Base-by-base conservation (phyloP, 2,888 invertebrate genomes). In the Lasioglossum oenotherae region DNA sequence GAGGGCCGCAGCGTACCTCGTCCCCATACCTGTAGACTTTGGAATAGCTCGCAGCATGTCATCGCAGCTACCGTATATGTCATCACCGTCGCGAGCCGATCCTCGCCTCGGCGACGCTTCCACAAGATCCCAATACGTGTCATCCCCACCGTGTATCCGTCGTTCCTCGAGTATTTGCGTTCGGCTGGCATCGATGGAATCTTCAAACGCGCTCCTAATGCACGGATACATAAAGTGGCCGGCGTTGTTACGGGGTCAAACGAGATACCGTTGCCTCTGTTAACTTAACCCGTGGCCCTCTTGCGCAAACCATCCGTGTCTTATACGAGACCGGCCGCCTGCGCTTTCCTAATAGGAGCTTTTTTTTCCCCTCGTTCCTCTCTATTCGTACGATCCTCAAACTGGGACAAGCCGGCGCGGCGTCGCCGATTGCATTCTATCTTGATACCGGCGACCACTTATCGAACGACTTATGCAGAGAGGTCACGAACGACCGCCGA, bases 201-300 rank as follows among this genome's bases (percentile, higher is more conserved):
- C 86, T 76, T 78, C 74, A 85, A 80, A 80, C 67, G 80, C 74
- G 74, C 80, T 77, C 75, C 86, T 86, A 86, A 87, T 81, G 83
- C 78, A 74, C 46, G 73, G 60, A 82, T 80, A 86, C 82, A 69
- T 82, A 82, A 85, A 85, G 74, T 81, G 69, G 86, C 53, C 82
- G 38, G 67, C 86, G 82, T 86, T 78, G 86, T 86, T 74, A 80
- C 78, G 86, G 82, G 86, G 86, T 87, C 87, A 87, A 86, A 82
- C 82, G 80, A 67, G 82, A 82, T 86, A 86, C 87, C 86, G 87
- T 87, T 87, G 86, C 74, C 80, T 80, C 86, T 76, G 67, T 79
- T 78, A 85, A 84, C 84, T 79, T 72, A 84, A 85, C 79, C 80
- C 57, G 76, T 16, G 31, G 53, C n/a, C 72, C 64, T 27, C 69